Evolutionary conservation across 53 echinoderm and acorn worm species (phyloP).

Genomic region (Crossaster papposus): DNA sequence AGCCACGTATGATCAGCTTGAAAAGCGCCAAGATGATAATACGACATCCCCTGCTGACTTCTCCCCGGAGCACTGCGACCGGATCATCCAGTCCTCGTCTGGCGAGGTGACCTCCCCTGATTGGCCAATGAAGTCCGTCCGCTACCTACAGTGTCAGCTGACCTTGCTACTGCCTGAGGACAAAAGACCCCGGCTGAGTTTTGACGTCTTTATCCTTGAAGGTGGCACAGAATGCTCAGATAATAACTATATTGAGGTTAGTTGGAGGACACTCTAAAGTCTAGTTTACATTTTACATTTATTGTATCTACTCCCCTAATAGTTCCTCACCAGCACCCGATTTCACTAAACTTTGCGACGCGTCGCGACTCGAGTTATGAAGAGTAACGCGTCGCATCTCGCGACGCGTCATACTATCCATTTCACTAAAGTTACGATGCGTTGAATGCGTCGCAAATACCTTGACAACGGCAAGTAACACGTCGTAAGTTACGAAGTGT

Average conservation of each 20-base stretch:
- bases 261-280: neutral
- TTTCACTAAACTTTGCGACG: no score
- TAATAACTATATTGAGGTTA: slow-evolving; percentile 66
- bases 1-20: neutral
- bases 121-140: slow-evolving; percentile 66
- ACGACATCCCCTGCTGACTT: neutral
- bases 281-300: neutral
- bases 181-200: slow-evolving; percentile 45
- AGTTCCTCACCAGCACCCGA: no score
- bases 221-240: slow-evolving; percentile 47
- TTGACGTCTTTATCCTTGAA: slow-evolving; percentile 56
- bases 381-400: no score
- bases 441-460: no score
- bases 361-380: no score
- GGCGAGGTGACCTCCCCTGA: slow-evolving; percentile 70
- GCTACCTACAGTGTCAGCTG: slow-evolving; percentile 55
- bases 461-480: no score
- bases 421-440: no score
- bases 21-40: neutral
- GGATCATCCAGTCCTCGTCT: slow-evolving; percentile 23
- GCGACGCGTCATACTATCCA: no score
- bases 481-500: no score
- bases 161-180: slow-evolving; percentile 29
- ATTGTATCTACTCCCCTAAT: neutral
- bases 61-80: slow-evolving; percentile 50